A percentile compares a stretch with the other conserved stretches of the same genome.
Conservation (phyloP, 2,797 vertebrate genomes). For the Sphenopsis melanotis region DNA sequence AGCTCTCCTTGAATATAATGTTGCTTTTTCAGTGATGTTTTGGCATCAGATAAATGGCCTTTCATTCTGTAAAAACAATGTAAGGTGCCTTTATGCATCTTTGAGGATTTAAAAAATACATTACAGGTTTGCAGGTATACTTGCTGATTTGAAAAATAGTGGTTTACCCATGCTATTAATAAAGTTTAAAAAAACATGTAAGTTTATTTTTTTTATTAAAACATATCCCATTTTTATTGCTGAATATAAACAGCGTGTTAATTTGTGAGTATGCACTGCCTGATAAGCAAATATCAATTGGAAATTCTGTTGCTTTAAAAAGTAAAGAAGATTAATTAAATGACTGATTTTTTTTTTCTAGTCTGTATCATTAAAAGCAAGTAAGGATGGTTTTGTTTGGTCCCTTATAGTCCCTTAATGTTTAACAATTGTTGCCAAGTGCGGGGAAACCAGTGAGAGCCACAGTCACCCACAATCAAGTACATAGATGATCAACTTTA, state of each 20-base stretch:
- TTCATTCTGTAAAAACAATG: background rate
- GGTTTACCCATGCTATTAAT: background rate
- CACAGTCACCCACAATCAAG: background rate
- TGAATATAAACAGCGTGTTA: background rate
- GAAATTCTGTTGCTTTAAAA: background rate
- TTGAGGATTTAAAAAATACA: background rate
- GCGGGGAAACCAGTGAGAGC: background rate
- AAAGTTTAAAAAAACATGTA: background rate
- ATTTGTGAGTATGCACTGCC: background rate
- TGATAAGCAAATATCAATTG: background rate
- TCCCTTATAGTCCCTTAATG: background rate
- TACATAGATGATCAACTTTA: background rate
- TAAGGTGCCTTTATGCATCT: background rate
- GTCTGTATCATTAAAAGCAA: background rate
- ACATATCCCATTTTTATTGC: background rate
- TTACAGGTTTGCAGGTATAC: background rate
- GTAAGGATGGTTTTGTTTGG: background rate
- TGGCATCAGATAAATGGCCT: conserved; percentile 24
- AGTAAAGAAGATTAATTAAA: background rate
- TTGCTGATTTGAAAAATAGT: background rate
- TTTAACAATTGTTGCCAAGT: background rate
- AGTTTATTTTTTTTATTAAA: background rate
- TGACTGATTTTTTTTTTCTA: background rate
- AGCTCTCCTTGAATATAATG: conserved; percentile 1
- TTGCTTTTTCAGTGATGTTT: conserved; percentile 24